phyloP scores from a whole-genome alignment of 1,140 invertebrate genomes.

The Bombus polaris region DNA sequence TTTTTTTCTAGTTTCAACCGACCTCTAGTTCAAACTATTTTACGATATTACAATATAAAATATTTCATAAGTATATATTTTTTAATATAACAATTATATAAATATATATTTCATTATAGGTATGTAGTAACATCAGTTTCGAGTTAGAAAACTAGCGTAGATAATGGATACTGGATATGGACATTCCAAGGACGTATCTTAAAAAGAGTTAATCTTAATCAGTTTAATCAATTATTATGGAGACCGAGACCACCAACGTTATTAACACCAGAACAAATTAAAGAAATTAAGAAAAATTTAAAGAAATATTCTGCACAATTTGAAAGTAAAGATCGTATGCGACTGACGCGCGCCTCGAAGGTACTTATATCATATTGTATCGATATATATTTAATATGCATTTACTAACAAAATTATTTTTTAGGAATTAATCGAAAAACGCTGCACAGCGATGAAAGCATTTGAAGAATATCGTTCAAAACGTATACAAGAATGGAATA shows the following conservation, averaged over 20 bases:
- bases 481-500: conserved; percentile 89
- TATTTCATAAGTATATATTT: not conserved
- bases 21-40: no score
- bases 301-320: conserved; percentile 99
- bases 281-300: conserved; percentile 98
- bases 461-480: conserved; percentile 92
- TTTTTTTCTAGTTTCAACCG: no score
- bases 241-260: conserved; percentile 95
- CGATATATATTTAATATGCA: not conserved
- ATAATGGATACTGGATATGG: conserved; percentile 98
- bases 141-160: conserved; percentile 97
- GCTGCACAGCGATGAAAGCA: conserved; percentile 93
- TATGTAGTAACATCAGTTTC: conserved; percentile 98
- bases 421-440: conserved; percentile 96
- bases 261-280: conserved; percentile 90
- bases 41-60: no score
- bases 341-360: conserved; percentile 96
- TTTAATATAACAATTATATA: not conserved
- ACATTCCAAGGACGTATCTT: conserved; percentile 97
- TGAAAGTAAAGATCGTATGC: conserved; percentile 97
- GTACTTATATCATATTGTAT: conserved; percentile 73
- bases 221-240: conserved; percentile 98
- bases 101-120: conserved; percentile 58
- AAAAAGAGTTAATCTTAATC: conserved; percentile 92
- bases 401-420: conserved; percentile 51